These are phyloP conservation scores for Neocrepidodera transversa DNA, from an alignment of 2,888 invertebrate species.

Conservation along the genomic window DNA sequence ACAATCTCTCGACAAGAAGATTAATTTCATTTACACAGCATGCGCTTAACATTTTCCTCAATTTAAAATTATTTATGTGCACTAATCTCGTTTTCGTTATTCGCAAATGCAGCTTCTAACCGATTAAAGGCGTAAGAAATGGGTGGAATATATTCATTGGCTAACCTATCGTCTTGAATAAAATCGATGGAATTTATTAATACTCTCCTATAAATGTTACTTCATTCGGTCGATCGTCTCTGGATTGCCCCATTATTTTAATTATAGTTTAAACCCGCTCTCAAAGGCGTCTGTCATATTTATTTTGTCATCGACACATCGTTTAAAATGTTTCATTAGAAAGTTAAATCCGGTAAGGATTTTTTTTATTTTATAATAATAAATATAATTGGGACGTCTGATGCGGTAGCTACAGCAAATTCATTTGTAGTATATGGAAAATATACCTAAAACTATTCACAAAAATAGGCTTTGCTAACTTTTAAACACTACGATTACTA, in stretches of 20 bases:
- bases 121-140: not conserved
- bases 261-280: conserved; percentile 9
- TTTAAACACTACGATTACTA: too few relatives aligned
- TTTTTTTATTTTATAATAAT: too few relatives aligned
- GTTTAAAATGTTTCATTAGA: not conserved
- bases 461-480: too few relatives aligned
- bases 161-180: conserved; percentile 25
- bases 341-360: not conserved
- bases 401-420: too few relatives aligned
- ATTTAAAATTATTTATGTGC: not conserved
- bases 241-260: conserved; percentile 21
- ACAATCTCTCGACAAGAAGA: not conserved
- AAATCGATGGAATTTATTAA: conserved; percentile 35
- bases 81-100: not conserved
- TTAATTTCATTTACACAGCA: conserved; percentile 1
- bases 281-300: conserved; percentile 13
- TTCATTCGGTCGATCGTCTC: conserved; percentile 27
- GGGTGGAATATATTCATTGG: not conserved
- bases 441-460: too few relatives aligned
- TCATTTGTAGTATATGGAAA: too few relatives aligned
- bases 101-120: not conserved
- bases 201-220: conserved; percentile 32
- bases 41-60: not conserved
- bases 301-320: not conserved
- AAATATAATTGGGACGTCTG: too few relatives aligned